Percentiles rank a stretch among this genome's conserved stretches.
These are phyloP conservation scores for Blastobasis adustella DNA, from an alignment of 2,888 invertebrate species.

Conservation along the genomic window DNA sequence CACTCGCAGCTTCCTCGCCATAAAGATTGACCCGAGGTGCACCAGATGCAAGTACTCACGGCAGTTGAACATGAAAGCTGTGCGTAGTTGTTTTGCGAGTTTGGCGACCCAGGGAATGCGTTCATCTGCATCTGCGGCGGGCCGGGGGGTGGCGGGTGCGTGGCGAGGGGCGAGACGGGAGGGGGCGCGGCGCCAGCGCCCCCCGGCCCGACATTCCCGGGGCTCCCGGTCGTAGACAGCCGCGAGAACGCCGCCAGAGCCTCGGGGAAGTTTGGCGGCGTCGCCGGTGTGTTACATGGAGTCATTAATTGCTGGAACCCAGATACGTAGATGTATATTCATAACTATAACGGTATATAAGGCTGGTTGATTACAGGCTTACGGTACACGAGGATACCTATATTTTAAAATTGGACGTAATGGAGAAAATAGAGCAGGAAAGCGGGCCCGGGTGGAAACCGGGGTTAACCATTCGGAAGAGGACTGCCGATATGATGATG, in stretches of 20 bases:
- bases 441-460: too few relatives aligned
- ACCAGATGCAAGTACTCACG: slow-evolving; percentile 32
- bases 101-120: slow-evolving; percentile 49
- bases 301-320: slow-evolving; percentile 83
- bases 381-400: too few relatives aligned
- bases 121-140: slow-evolving; percentile 44
- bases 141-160: slow-evolving; percentile 52
- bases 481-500: too few relatives aligned
- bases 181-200: slow-evolving; percentile 39
- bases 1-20: too few relatives aligned
- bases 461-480: too few relatives aligned
- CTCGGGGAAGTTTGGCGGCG: slow-evolving; percentile 95
- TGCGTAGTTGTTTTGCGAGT: slow-evolving; percentile 54
- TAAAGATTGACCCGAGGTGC: too few relatives aligned
- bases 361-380: too few relatives aligned
- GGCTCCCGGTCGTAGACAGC: slow-evolving; percentile 82
- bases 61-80: slow-evolving; percentile 67
- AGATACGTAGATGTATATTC: too few relatives aligned
- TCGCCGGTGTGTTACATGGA: slow-evolving; percentile 95
- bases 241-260: slow-evolving; percentile 91
- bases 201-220: slow-evolving; percentile 47
- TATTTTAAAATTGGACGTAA: too few relatives aligned
- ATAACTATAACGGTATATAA: too few relatives aligned
- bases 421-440: too few relatives aligned
- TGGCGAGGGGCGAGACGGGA: slow-evolving; percentile 61